A percentile compares a stretch with the other conserved stretches of the same genome.
Conservation (phyloP, 2,797 vertebrate genomes). For the Acropternis orthonyx region DNA sequence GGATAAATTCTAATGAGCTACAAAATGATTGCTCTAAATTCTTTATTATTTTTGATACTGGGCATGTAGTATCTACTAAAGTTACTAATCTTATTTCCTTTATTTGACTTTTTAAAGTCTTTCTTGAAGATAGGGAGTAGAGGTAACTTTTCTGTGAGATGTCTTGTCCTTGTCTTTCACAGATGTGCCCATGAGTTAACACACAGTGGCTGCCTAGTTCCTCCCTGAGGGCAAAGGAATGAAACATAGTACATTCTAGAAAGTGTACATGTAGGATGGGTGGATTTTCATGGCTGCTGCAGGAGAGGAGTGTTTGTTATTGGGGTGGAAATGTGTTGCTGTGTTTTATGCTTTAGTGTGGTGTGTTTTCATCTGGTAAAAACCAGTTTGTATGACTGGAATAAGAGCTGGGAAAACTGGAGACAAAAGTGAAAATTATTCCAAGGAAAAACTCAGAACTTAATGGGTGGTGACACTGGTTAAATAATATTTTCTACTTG, state of each 20-base stretch:
- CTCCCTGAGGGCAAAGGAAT: background rate
- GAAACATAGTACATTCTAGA: background rate
- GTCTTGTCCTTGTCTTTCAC: background rate
- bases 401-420: background rate
- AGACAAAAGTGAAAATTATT: background rate
- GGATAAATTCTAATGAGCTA: background rate
- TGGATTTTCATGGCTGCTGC: background rate
- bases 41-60: background rate
- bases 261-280: background rate
- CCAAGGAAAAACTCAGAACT: background rate
- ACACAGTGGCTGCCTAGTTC: background rate
- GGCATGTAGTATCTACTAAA: background rate
- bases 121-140: background rate
- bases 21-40: background rate
- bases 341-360: background rate
- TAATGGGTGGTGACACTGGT: background rate
- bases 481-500: background rate
- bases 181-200: background rate
- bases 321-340: background rate
- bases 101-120: background rate
- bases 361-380: background rate
- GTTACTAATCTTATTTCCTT: background rate
- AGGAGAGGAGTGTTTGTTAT: background rate
- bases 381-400: background rate
- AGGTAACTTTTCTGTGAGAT: background rate